A percentile compares a stretch with the other conserved stretches of the same genome.
phyloP scores from a whole-genome alignment of 2,113 vertebrate genomes.

The Peromyscus leucopus region DNA sequence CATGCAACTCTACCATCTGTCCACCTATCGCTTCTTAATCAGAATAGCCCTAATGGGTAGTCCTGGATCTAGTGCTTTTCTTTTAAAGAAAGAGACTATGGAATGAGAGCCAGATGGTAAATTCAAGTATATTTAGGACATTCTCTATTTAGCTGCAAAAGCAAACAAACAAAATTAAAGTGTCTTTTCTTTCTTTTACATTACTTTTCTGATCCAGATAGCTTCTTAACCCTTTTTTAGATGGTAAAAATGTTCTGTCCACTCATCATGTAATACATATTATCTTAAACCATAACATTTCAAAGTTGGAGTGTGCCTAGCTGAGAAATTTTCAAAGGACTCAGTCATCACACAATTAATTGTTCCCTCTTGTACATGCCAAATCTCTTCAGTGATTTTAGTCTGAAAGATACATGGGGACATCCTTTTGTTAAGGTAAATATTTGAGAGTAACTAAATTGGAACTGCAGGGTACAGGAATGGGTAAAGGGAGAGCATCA shows the following conservation, averaged over 20 bases:
- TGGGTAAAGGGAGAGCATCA: background rate
- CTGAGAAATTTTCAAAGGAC: background rate
- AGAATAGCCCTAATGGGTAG: slow-evolving; percentile 76
- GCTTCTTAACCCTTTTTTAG: slow-evolving; percentile 55
- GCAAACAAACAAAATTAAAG: slow-evolving; percentile 75
- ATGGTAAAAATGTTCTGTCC: slow-evolving; percentile 10
- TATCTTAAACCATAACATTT: background rate
- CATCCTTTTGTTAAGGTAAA: slow-evolving; percentile 15
- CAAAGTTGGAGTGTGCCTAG: background rate
- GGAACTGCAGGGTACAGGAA: background rate
- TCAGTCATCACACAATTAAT: background rate
- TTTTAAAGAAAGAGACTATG: slow-evolving; percentile 65
- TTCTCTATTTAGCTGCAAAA: slow-evolving; percentile 78
- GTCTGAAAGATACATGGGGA: background rate
- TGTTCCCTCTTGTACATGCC: background rate
- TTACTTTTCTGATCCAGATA: slow-evolving; percentile 49
- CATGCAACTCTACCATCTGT: slow-evolving; percentile 71
- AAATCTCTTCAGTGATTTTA: background rate
- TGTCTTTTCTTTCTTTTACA: background rate
- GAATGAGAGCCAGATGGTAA: slow-evolving; percentile 79
- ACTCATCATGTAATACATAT: background rate
- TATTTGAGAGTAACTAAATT: background rate
- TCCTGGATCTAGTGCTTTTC: slow-evolving; percentile 64
- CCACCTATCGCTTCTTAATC: slow-evolving; percentile 71
- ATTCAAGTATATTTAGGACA: slow-evolving; percentile 78